Evolutionary conservation across 2,113 vertebrate species (phyloP).

Genomic region (Cyanoramphus novaezelandiae): DNA sequence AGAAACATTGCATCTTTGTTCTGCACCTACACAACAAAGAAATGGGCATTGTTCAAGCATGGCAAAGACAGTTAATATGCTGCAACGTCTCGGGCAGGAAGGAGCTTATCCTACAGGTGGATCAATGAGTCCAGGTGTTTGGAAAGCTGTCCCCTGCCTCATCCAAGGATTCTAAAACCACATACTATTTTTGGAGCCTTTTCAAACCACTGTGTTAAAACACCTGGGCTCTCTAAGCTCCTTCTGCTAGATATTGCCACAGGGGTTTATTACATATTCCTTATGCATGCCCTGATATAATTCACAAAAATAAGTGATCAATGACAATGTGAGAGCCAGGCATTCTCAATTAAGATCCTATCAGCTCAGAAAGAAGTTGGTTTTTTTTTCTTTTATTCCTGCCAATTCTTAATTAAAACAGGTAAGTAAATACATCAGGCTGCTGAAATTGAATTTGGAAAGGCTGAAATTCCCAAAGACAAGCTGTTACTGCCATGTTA

Average conservation of each 20-base stretch:
- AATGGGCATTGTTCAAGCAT: neutral
- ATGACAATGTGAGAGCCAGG: neutral
- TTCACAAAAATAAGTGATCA: slow-evolving; percentile 42
- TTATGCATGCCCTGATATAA: neutral
- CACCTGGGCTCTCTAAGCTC: slow-evolving; percentile 30
- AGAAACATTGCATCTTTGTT: neutral
- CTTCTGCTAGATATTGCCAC: neutral
- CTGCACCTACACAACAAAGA: neutral
- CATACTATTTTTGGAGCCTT: slow-evolving; percentile 12
- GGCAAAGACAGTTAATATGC: neutral
- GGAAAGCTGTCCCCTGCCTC: slow-evolving; percentile 21
- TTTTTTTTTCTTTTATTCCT: neutral
- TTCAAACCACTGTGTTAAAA: slow-evolving; percentile 34
- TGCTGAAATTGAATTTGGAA: slow-evolving; percentile 25
- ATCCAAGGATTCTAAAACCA: slow-evolving; percentile 23
- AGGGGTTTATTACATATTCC: neutral
- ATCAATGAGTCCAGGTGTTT: slow-evolving; percentile 54
- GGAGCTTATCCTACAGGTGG: slow-evolving; percentile 22
- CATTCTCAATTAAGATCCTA: slow-evolving; percentile 50
- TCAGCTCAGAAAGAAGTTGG: neutral
- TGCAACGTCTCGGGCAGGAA: neutral
- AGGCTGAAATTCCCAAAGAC: neutral
- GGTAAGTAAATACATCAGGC: neutral
- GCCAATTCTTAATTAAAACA: slow-evolving; percentile 60
- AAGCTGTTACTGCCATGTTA: neutral